These are phyloP conservation scores for Tauraco hartlaubi DNA, from an alignment of 2,797 vertebrate species.

Conservation along the genomic window DNA sequence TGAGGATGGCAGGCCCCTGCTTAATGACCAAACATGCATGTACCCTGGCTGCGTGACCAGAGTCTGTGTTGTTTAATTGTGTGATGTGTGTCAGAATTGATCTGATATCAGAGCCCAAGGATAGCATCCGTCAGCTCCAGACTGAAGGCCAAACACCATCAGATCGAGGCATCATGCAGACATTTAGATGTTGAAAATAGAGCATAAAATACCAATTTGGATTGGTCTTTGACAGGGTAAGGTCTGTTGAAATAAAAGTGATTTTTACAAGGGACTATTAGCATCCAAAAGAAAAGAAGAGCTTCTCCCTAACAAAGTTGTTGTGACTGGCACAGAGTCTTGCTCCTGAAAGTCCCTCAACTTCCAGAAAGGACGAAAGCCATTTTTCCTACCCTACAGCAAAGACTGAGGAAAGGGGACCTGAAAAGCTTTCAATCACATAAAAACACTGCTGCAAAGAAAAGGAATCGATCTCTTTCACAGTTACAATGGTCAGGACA, in stretches of 20 bases:
- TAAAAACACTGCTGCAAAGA: background rate
- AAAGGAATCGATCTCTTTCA: background rate
- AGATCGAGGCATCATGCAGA: background rate
- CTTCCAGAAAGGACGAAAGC: background rate
- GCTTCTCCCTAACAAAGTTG: background rate
- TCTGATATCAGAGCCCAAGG: background rate
- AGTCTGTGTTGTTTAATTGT: fast-evolving
- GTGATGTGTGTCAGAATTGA: background rate
- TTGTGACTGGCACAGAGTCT: background rate
- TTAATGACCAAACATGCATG: fast-evolving
- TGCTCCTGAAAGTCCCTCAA: background rate
- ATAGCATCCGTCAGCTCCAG: background rate
- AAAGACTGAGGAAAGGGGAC: background rate
- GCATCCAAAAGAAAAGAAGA: background rate
- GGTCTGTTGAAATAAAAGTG: background rate
- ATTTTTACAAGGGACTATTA: background rate
- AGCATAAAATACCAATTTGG: background rate
- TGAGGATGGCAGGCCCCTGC: too few species aligned
- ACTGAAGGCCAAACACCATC: background rate
- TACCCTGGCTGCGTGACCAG: background rate
- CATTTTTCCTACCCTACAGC: background rate
- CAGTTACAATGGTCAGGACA: background rate
- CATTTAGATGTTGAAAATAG: background rate
- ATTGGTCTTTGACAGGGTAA: background rate
- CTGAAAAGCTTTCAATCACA: background rate